Conservation (phyloP, 2,888 invertebrate genomes). For the Thymelicus sylvestris region DNA sequence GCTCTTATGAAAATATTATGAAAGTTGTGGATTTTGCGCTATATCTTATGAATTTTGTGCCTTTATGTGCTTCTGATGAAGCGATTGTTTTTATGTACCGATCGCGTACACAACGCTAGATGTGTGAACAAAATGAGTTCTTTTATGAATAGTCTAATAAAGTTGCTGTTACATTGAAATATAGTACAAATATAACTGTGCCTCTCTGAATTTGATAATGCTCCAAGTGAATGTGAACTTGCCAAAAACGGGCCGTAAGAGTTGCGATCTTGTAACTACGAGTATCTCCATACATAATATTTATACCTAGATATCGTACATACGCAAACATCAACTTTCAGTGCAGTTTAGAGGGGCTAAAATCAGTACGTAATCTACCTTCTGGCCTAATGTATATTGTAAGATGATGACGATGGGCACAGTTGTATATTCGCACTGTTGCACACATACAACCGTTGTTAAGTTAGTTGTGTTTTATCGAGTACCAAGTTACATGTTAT, state of each 20-base stretch:
- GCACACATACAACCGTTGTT: slow-evolving; percentile 3
- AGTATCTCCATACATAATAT: too few relatives aligned
- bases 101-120: slow-evolving; percentile 44
- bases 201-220: not conserved
- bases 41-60: slow-evolving; percentile 82
- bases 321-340: too few relatives aligned
- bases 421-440: too few relatives aligned
- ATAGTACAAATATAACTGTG: slow-evolving; percentile 1
- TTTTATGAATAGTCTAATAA: slow-evolving; percentile 27
- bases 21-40: slow-evolving; percentile 54
- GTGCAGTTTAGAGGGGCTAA: too few relatives aligned
- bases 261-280: too few relatives aligned
- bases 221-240: not conserved
- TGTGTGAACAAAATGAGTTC: slow-evolving; percentile 2
- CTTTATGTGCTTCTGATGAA: slow-evolving; percentile 72
- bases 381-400: too few relatives aligned
- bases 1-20: slow-evolving; percentile 38
- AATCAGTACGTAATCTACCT: too few relatives aligned
- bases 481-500: slow-evolving; percentile 19
- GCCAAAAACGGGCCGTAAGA: not conserved
- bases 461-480: slow-evolving; percentile 4
- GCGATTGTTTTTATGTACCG: slow-evolving; percentile 66
- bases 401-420: too few relatives aligned
- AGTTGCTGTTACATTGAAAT: slow-evolving; percentile 27
- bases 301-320: too few relatives aligned